Evolutionary conservation across 2,113 vertebrate species (phyloP), one percentile per base, ranked within the genome.

Genomic region (Tragelaphus scriptus): DNA sequence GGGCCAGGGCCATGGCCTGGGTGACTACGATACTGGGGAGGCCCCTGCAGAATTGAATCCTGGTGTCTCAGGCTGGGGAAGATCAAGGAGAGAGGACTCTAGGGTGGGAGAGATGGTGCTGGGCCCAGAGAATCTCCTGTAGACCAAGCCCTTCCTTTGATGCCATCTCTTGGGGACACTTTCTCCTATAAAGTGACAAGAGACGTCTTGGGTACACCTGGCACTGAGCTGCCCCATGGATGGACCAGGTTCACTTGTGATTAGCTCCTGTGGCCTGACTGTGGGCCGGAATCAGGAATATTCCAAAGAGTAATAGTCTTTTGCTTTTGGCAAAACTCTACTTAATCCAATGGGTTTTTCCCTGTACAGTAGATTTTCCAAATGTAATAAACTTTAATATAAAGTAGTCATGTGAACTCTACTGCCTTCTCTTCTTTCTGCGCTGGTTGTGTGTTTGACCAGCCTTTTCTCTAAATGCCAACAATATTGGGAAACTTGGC

Each of bases 311-410:
- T 56, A 91, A 96, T 94, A 65, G 95, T 96, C 98, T 98, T 98
- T 98, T 97, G 97, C 97, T 98, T 98, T 97, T 97, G 90, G 98
- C 97, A 98, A 98, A 98, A 98, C 97, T 95, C 94, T 90, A 96
- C 97, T 98, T 96, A 98, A 98, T 98, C 98, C 98, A 95, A 96
- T 96, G 98, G 98, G 98, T 97, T 97, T 98, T 98, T 94, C 97
- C 96, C 97, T 98, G 98, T 95, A 96, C 96, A 95, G 93, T 97
- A 97, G 97, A 94, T 97, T 96, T 98, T 95, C 97, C 96, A 89
- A 95, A 82, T 95, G 97, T 98, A 96, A 97, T 97, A 98, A 97
- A 98, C 98, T 97, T 97, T 97, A 96, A 97, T 97, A 97, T 98
- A 97, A 98, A 97, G 98, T 95, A 90, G 96, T 56, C 95, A 51